Conservation (phyloP, 2,113 vertebrate species). For the Pseudorectes ferrugineus region DNA sequence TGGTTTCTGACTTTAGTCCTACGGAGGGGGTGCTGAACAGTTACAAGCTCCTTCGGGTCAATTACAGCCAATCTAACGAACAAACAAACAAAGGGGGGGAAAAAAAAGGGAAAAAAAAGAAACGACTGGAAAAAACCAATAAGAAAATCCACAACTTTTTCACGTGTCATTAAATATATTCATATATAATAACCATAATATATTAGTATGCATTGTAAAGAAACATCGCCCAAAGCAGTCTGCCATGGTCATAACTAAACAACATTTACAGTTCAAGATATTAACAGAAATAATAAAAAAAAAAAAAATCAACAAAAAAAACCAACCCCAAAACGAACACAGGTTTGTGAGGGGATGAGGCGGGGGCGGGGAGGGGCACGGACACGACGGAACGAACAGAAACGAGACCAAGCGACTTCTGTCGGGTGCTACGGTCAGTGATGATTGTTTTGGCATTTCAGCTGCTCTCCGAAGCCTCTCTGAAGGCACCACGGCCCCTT, state of each 20-base stretch:
- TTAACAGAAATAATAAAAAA: slow-evolving; percentile 72
- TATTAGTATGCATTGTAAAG: slow-evolving; percentile 99
- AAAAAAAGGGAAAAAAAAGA: background rate
- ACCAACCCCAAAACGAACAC: background rate
- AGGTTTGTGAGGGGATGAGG: slow-evolving; percentile 27
- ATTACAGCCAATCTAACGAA: slow-evolving; percentile 82
- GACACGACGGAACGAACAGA: background rate
- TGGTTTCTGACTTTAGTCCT: slow-evolving; percentile 90
- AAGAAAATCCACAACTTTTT: slow-evolving; percentile 91
- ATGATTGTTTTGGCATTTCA: slow-evolving; percentile 41
- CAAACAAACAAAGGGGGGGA: background rate
- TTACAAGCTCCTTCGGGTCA: slow-evolving; percentile 86
- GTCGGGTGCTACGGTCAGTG: background rate
- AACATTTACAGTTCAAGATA: slow-evolving; percentile 91
- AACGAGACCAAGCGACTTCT: background rate
- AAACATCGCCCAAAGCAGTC: slow-evolving; percentile 81
- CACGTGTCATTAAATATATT: slow-evolving; percentile 99
- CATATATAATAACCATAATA: slow-evolving; percentile 99
- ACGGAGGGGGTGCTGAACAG: slow-evolving; percentile 85
- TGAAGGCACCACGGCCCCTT: background rate
- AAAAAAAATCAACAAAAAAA: background rate
- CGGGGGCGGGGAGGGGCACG: background rate
- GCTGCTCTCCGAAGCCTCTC: background rate
- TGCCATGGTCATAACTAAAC: slow-evolving; percentile 86
- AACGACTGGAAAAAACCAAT: slow-evolving; percentile 65